Conservation (phyloP, 1,140 invertebrate genomes). For the Caenorhabditis inopinata region DNA sequence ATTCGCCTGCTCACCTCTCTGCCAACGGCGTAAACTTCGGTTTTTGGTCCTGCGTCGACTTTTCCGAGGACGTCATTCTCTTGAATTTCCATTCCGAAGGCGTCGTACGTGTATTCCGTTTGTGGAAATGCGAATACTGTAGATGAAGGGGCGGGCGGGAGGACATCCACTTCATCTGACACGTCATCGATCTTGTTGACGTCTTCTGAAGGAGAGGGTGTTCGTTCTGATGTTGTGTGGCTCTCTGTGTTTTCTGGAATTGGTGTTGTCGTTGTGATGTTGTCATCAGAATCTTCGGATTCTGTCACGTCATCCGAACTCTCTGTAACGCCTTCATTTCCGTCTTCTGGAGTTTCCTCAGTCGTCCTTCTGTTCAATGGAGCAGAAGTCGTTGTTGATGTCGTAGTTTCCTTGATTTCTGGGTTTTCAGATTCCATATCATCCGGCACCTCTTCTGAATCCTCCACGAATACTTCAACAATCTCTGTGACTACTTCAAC, state of each 20-base stretch:
- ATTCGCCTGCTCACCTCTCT: too few relatives aligned
- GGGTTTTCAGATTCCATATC: background rate
- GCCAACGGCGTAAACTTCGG: constrained; percentile 36
- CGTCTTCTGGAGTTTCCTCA: background rate
- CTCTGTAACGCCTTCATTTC: background rate
- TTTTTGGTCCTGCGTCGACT: constrained; percentile 22
- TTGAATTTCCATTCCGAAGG: constrained; percentile 8
- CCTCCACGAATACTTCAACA: background rate
- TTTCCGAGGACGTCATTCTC: constrained; percentile 35
- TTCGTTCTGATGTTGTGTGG: too few relatives aligned
- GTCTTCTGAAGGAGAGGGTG: too few relatives aligned
- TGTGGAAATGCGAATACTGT: constrained; percentile 24
- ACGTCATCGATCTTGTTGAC: too few relatives aligned
- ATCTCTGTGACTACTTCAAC: background rate
- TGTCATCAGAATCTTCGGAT: background rate
- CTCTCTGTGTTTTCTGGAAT: too few relatives aligned
- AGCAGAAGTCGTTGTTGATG: too few relatives aligned
- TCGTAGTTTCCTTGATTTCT: background rate
- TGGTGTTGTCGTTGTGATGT: too few relatives aligned
- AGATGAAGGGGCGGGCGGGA: background rate
- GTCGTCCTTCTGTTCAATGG: too few relatives aligned
- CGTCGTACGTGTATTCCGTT: constrained; percentile 7
- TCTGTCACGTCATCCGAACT: background rate
- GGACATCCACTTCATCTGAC: background rate
- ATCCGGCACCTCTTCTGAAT: background rate